Evolutionary conservation across 2,113 vertebrate species (phyloP).

Genomic region (Pongo abelii): DNA sequence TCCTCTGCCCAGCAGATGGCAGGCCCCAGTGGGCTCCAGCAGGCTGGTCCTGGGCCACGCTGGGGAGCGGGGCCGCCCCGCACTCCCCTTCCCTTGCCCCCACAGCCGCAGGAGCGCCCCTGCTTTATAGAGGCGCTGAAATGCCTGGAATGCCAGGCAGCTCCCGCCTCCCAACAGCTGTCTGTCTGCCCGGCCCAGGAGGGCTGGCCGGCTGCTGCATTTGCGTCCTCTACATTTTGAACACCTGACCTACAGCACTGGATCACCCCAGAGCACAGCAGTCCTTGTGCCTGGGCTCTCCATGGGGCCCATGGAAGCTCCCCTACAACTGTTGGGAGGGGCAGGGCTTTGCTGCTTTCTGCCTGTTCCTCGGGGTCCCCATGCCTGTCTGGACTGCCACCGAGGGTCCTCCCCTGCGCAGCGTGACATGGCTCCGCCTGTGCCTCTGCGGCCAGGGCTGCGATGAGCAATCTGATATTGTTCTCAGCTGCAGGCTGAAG

Average conservation of each 20-base stretch:
- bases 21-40: background rate
- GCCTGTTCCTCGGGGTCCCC: background rate
- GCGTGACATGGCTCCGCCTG: rapidly evolving
- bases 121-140: slow-evolving; percentile 56
- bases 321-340: background rate
- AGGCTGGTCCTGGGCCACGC: background rate
- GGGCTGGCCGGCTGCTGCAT: slow-evolving; percentile 82
- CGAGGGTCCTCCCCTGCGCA: rapidly evolving
- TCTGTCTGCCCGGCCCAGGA: slow-evolving; percentile 45
- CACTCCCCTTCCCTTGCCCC: background rate
- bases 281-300: background rate
- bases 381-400: no score
- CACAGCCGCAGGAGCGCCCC: background rate
- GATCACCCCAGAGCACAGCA: background rate
- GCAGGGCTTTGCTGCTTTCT: rapidly evolving
- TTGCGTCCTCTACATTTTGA: slow-evolving; percentile 44
- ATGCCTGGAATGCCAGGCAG: slow-evolving; percentile 51
- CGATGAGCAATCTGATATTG: rapidly evolving
- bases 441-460: rapidly evolving
- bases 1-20: slow-evolving; percentile 38
- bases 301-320: rapidly evolving
- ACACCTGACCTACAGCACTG: rapidly evolving
- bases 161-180: slow-evolving; percentile 75
- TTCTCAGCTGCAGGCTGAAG: background rate
- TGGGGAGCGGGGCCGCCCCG: no score